phyloP scores from a whole-genome alignment of 2,888 invertebrate genomes.

The Ernsta delagoae region DNA sequence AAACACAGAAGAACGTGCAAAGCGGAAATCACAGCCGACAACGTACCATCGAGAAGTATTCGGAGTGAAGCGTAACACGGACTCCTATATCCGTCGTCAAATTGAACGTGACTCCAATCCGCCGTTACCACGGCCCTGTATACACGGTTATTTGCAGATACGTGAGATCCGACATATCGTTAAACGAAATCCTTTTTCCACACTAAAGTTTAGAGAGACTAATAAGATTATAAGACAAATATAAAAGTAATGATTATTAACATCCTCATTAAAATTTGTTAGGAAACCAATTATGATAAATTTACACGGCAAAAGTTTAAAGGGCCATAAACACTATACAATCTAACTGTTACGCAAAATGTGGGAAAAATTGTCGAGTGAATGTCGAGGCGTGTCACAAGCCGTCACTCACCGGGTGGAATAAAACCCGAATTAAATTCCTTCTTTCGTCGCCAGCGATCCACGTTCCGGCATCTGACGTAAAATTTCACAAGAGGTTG shows the following conservation, averaged over 20 bases:
- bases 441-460: conserved; percentile 57
- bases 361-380: conserved; percentile 62
- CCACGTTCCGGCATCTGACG: conserved; percentile 49
- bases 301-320: neutral
- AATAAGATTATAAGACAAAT: too few species aligned
- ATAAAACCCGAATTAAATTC: conserved; percentile 80
- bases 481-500: conserved; percentile 58
- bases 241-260: too few species aligned
- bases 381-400: conserved; percentile 68
- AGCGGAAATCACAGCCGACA: conserved; percentile 70
- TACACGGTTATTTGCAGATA: conserved; percentile 11
- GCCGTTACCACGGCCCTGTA: conserved; percentile 2
- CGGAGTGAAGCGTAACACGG: conserved; percentile 44
- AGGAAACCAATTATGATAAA: too few species aligned
- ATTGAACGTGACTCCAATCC: conserved; percentile 48
- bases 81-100: conserved; percentile 50
- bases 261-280: too few species aligned
- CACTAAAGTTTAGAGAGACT: neutral
- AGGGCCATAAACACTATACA: conserved; percentile 45
- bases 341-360: conserved; percentile 50
- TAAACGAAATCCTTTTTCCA: neutral
- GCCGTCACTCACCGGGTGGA: conserved; percentile 66
- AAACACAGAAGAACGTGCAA: conserved; percentile 59
- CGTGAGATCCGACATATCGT: neutral
- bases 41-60: conserved; percentile 58